Base-by-base conservation (phyloP, 1,140 invertebrate genomes). In the Tetramorium alpestre region DNA sequence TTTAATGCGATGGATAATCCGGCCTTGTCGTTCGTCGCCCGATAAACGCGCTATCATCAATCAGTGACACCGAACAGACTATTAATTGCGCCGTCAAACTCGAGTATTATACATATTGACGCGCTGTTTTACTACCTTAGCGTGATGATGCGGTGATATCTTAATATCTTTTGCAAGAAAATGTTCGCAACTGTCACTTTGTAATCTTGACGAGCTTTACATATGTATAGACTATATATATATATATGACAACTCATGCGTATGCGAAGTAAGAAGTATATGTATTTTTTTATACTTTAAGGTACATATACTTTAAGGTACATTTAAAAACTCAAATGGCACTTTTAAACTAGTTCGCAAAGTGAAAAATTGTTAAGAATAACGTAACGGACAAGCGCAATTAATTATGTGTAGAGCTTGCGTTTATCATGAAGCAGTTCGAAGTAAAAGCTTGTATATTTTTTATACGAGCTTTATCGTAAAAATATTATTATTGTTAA, bases 1-100 rank as follows among this genome's bases (percentile, higher is more conserved):
- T 91, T 91, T 91, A 91, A 91, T 85, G 62, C 80, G 84, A 89
- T 62, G 87, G 73, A 90, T 91, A 91, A 91, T 91, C 87, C 44
- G 73, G 56, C 28, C 44, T 75, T 25, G 51, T 85, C 77, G 54
- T 44, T 58, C 81, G 75, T 38, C 88, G 85, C 25, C 80, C 78
- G 86, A 90, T 90, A 88, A 88, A 90, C 86, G 80, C 80, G 73
- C 64, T 80, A 89, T 90, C 88, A 90, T 90, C 88, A 90, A 90
- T 90, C 88, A 90, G 56, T 60, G 78, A 78, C 47, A 73, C 65
- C 85, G 51, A 49, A 64, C 85, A 77, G 78, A 89, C 87, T 90
- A 87, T 75, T 89, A 87, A 90, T 90, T 78, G 69, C 78, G 38
- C 88, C 67, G 85, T 73, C 73, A 80, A 90, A 84, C 70, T 72